Base-by-base conservation (phyloP, 1,140 invertebrate species). In the Leptonema lineaticorne region DNA sequence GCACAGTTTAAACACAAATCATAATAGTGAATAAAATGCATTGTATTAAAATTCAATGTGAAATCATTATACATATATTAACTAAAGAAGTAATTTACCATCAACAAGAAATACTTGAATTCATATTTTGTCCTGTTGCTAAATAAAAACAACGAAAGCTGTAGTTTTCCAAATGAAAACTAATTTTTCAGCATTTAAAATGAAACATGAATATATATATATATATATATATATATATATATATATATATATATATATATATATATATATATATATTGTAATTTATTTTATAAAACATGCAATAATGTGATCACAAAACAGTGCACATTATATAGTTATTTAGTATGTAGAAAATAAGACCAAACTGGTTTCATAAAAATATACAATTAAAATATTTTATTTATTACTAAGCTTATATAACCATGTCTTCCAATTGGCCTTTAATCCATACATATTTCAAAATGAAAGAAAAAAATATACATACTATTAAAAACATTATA, bases 371-470 rank as follows among this genome's bases (percentile, higher is more conserved):
- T 57, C 3, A 7, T 26, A 2, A 57, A 66, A 30, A 53, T 28
- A 56, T 37, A 24, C 11, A 29, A 58, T n/a, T n/a, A n/a, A 58
- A 7, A 33, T 37, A 22, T 14, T 57, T 66, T 27, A 50, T 62
- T 20, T n/a, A 62, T 57, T 63, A 16, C 30, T 68, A 62, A 62
- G 67, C 67, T 68, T 68, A 48, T 62, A 53, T 68, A 68, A 68
- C 45, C 57, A 68, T 48, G 67, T 68, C 67, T 68, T 68, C 67
- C 67, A 68, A 60, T 68, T 68, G 67, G 67, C 67, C 67, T 68
- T 68, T 68, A 29, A 68, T 53, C 67, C 41, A 68, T 53, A 24
- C 24, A 26, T 26, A 53, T 53, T 11, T 26, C 14, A 24, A 53
- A 11, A 53, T 53, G 50, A 26, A 26, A 24, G 9, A 22, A 53